These are phyloP conservation scores for Percopsis omiscomaycus DNA, from an alignment of 2,797 vertebrate genomes.

Conservation along the genomic window DNA sequence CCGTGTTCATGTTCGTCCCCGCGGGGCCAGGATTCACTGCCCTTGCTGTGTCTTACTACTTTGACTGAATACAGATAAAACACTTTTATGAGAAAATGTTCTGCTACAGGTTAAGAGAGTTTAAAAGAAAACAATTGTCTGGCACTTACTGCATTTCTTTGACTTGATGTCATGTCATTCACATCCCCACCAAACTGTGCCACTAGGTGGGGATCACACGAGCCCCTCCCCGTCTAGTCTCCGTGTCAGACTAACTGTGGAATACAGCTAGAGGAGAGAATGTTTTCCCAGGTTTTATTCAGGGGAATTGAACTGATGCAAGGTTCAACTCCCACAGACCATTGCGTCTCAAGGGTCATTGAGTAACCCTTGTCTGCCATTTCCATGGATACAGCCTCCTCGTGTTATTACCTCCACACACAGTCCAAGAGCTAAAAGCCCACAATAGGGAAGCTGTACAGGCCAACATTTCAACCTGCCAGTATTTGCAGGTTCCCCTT, in stretches of 20 bases:
- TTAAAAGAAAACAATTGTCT: background rate
- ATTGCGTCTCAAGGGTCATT: constrained; percentile 55
- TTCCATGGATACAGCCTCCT: constrained; percentile 42
- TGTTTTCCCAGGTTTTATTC: constrained; percentile 61
- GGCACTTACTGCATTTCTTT: constrained; percentile 2
- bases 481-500: constrained; percentile 13
- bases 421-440: constrained; percentile 35
- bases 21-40: no score
- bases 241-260: constrained; percentile 66
- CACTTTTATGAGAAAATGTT: no score
- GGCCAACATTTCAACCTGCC: constrained; percentile 1
- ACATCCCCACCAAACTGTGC: constrained; percentile 29
- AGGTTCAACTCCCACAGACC: constrained; percentile 54
- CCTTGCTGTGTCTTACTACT: no score
- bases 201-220: constrained; percentile 60
- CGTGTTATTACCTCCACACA: constrained; percentile 28
- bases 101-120: no score
- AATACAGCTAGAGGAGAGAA: constrained; percentile 66
- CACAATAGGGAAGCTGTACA: constrained; percentile 11
- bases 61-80: no score
- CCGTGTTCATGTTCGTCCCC: no score
- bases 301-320: constrained; percentile 50
- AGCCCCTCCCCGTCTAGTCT: constrained; percentile 63
- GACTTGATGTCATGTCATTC: constrained; percentile 6
- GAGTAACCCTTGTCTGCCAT: constrained; percentile 55